Percentiles rank a stretch among this genome's conserved stretches.
Conservation (phyloP, 2,797 vertebrate species). For the Gallinago nigripennis region DNA sequence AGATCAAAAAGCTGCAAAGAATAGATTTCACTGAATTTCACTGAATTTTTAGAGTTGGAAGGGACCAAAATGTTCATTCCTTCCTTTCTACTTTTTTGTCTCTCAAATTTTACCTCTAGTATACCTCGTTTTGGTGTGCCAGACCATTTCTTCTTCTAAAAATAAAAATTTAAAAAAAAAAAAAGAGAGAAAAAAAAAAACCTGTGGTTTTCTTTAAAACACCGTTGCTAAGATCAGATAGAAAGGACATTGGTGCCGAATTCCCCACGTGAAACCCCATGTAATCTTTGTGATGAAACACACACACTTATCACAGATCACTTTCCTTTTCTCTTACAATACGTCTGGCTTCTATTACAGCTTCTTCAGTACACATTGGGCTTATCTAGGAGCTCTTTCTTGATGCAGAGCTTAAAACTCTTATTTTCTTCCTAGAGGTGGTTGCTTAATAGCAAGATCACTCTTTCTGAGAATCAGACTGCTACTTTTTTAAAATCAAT, state of each 20-base stretch:
- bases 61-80: not conserved
- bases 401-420: not conserved
- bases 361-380: not conserved
- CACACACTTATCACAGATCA: fast-evolving
- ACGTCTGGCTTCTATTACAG: not conserved
- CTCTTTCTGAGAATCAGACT: not conserved
- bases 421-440: not conserved
- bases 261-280: not conserved
- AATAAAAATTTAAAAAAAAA: not conserved
- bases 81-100: not conserved
- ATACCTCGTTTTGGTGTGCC: not conserved
- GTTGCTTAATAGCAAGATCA: not conserved
- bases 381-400: not conserved
- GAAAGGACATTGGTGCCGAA: not conserved
- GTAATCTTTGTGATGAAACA: not conserved
- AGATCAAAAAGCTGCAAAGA: not conserved
- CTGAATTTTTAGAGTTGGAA: too few species aligned
- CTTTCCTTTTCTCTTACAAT: not conserved
- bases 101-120: not conserved
- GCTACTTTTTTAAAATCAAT: not conserved
- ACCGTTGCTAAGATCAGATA: not conserved
- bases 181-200: fast-evolving
- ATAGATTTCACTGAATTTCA: not conserved
- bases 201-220: fast-evolving
- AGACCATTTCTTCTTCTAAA: not conserved